phyloP scores from a whole-genome alignment of 2,113 vertebrate species.

The Odocoileus virginianus region DNA sequence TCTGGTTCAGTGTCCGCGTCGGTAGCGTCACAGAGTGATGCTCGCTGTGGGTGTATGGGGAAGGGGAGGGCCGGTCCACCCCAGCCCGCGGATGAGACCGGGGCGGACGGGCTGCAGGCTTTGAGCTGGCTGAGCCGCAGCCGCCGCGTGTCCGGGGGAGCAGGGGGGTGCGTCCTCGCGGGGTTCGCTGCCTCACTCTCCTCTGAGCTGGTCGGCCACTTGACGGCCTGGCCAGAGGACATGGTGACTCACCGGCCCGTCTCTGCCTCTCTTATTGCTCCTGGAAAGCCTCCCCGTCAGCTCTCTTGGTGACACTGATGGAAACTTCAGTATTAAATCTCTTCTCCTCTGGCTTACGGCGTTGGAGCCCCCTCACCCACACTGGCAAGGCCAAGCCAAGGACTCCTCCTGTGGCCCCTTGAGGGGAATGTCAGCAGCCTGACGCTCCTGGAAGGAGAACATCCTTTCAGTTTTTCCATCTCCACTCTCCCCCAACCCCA shows the following conservation, averaged over 20 bases:
- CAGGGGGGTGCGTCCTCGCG: not conserved
- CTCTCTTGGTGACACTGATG: not conserved
- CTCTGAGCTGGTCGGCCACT: not conserved
- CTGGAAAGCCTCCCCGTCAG: not conserved
- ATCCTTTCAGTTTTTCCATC: not conserved
- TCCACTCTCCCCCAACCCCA: not conserved
- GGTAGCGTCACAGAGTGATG: not conserved
- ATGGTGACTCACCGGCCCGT: not conserved
- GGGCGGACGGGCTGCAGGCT: not conserved
- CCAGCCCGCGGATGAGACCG: not conserved
- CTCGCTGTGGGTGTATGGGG: accelerated
- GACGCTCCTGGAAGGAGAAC: not conserved
- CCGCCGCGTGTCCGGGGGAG: not conserved
- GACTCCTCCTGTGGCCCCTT: not conserved
- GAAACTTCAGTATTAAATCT: not conserved
- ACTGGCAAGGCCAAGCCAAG: not conserved
- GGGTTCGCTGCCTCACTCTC: not conserved
- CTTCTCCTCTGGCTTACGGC: not conserved
- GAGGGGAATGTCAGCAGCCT: not conserved
- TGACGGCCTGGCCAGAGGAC: not conserved
- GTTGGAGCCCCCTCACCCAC: not conserved
- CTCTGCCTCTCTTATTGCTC: not conserved
- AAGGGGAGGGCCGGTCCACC: too few relatives aligned
- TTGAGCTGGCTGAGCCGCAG: not conserved
- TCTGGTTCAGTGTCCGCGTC: not conserved